These are phyloP conservation scores for Pseudomyrmex sp. DNA, from an alignment of 1,140 invertebrate genomes.

Conservation along the genomic window DNA sequence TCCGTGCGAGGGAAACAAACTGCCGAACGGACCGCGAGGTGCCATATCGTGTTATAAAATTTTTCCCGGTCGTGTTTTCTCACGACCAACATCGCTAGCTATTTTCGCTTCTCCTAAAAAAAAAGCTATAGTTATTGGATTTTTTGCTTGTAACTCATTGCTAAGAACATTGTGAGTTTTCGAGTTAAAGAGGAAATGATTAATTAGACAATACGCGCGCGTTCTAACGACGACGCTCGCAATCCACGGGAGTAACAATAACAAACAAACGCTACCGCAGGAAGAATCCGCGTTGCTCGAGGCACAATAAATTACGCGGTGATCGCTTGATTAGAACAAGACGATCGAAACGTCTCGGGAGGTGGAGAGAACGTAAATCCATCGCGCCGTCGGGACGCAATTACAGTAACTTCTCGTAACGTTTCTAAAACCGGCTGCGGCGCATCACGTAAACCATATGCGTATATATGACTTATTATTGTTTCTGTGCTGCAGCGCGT, in stretches of 20 bases:
- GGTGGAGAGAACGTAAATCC: conserved; percentile 39
- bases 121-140: too few relatives aligned
- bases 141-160: too few relatives aligned
- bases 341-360: neutral
- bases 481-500: conserved; percentile 21
- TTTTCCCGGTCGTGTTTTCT: neutral
- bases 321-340: conserved; percentile 46
- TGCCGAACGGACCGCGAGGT: neutral
- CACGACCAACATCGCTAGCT: too few relatives aligned
- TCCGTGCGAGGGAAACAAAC: conserved; percentile 19
- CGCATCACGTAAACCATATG: conserved; percentile 8
- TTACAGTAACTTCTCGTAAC: conserved; percentile 37
- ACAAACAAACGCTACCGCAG: conserved; percentile 16
- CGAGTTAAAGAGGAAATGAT: conserved; percentile 16
- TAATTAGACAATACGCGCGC: conserved; percentile 1
- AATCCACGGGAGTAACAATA: neutral
- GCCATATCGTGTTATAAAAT: conserved; percentile 1
- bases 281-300: neutral
- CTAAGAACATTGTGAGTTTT: neutral
- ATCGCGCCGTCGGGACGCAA: conserved; percentile 35
- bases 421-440: neutral
- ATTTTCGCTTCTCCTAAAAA: too few relatives aligned
- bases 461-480: conserved; percentile 49
- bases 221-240: conserved; percentile 3
- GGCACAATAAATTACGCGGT: conserved; percentile 16